phyloP scores from a whole-genome alignment of 1,140 invertebrate species.

The Drosophila triauraria region DNA sequence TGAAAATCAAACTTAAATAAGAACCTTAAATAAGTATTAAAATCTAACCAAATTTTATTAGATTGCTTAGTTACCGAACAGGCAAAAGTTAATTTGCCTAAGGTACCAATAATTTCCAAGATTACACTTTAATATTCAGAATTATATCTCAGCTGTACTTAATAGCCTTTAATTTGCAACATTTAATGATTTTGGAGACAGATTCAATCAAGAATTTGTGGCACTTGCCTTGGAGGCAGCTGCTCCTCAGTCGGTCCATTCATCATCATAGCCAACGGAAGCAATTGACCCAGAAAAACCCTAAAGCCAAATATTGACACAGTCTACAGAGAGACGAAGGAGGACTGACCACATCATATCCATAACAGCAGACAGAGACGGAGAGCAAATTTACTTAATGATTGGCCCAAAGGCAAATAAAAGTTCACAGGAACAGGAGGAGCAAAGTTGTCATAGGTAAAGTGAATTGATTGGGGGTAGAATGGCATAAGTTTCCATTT shows the following conservation, averaged over 20 bases:
- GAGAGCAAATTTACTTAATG: constrained; percentile 48
- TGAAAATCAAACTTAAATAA: no score
- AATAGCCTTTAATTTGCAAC: neutral
- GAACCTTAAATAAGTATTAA: neutral
- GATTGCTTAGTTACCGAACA: neutral
- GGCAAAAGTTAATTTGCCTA: neutral
- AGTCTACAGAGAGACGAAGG: constrained; percentile 10
- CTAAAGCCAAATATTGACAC: constrained; percentile 57
- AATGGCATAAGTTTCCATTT: constrained; percentile 33
- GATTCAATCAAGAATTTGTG: constrained; percentile 17
- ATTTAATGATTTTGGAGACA: neutral
- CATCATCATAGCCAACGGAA: constrained; percentile 10
- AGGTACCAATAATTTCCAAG: neutral
- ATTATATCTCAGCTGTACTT: neutral
- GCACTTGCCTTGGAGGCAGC: constrained; percentile 5
- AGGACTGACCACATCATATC: constrained; percentile 44
- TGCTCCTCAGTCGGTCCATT: constrained; percentile 13
- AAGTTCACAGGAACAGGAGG: constrained; percentile 38
- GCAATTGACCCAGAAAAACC: constrained; percentile 67
- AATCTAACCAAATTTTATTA: neutral
- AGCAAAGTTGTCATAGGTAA: constrained; percentile 43
- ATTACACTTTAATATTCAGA: neutral
- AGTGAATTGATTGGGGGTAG: constrained; percentile 39
- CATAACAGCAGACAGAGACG: constrained; percentile 38
- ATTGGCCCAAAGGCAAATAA: constrained; percentile 58